Percentiles rank a stretch among this genome's conserved stretches.
These are phyloP conservation scores for Thera obeliscata DNA, from an alignment of 2,888 invertebrate species.

Conservation along the genomic window DNA sequence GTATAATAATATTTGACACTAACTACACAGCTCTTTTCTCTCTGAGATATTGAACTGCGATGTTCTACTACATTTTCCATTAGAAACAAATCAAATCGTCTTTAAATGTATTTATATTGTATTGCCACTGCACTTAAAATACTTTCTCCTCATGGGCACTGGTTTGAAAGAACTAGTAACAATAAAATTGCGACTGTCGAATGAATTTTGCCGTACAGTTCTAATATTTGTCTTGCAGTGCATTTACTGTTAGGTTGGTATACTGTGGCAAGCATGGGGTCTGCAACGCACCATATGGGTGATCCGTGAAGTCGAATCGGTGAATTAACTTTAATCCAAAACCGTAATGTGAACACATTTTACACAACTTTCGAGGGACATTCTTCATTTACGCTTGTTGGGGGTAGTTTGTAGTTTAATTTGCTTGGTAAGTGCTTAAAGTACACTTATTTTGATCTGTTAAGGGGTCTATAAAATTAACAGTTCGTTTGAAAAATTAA, in stretches of 20 bases:
- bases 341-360: conserved; percentile 72
- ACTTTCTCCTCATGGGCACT: too few relatives aligned
- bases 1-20: too few relatives aligned
- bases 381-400: conserved; percentile 33
- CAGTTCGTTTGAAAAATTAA: neutral
- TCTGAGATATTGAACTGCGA: too few relatives aligned
- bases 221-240: too few relatives aligned
- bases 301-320: conserved; percentile 66
- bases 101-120: too few relatives aligned
- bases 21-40: too few relatives aligned
- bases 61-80: too few relatives aligned
- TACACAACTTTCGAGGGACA: conserved; percentile 56
- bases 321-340: conserved; percentile 73
- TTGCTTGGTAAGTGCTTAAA: conserved; percentile 25
- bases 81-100: too few relatives aligned
- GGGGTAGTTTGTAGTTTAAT: conserved; percentile 44
- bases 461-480: neutral
- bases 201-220: too few relatives aligned
- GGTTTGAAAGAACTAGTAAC: too few relatives aligned
- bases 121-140: too few relatives aligned
- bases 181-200: too few relatives aligned
- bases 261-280: conserved; percentile 32
- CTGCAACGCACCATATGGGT: conserved; percentile 71
- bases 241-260: neutral
- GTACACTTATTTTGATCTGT: conserved; percentile 15